Conservation (phyloP, 2,113 vertebrate genomes). For the Dicrurus megarhynchus region DNA sequence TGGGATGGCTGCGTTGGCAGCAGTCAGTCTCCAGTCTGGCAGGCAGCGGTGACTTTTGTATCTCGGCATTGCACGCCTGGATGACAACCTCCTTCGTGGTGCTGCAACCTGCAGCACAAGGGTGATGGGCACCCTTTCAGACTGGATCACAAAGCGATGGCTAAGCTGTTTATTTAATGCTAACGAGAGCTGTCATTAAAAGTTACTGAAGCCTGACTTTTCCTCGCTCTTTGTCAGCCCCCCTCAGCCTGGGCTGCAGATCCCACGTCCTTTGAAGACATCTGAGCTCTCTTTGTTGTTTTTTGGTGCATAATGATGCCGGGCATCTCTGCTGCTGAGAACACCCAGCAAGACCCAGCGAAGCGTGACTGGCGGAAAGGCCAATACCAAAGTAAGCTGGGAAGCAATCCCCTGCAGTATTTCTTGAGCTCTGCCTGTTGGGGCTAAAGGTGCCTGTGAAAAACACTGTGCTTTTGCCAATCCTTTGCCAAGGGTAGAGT, state of each 20-base stretch:
- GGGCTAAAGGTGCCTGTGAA: not conserved
- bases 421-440: constrained; percentile 1
- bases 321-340: constrained; percentile 53
- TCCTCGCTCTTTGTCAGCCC: constrained; percentile 75
- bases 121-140: constrained; percentile 48
- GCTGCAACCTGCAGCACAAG: not conserved
- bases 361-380: constrained; percentile 1
- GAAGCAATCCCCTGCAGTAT: not conserved
- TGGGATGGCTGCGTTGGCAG: not conserved
- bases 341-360: constrained; percentile 49
- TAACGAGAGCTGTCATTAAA: constrained; percentile 84
- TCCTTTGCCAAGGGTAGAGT: not conserved
- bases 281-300: constrained; percentile 76
- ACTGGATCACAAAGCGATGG: constrained; percentile 70
- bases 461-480: not conserved
- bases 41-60: not conserved
- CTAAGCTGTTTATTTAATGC: constrained; percentile 83
- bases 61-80: not conserved
- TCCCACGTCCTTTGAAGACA: constrained; percentile 73
- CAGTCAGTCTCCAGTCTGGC: not conserved
- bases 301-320: constrained; percentile 74
- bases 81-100: not conserved
- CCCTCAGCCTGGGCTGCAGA: constrained; percentile 71
- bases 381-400: not conserved
- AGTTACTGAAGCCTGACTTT: constrained; percentile 83